Evolutionary conservation across 1,140 invertebrate genomes (phyloP), one percentile per base, ranked within the genome.

Genomic region (Lepidurus apus): DNA sequence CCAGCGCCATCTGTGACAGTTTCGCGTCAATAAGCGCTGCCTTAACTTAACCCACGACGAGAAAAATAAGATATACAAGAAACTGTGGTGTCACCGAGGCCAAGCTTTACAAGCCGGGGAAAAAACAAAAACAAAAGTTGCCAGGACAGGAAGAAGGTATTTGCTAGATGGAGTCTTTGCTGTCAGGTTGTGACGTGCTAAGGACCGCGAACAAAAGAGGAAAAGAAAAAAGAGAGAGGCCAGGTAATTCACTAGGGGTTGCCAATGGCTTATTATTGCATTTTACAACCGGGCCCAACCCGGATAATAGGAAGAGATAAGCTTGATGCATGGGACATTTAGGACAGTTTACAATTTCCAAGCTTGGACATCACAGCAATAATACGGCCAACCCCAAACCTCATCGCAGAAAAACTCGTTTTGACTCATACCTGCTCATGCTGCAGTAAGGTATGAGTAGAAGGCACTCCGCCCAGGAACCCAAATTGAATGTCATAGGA

Each of bases 251-350:
- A 65, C 53, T 21, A 65, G 53, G 53, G 53, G 6, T 65, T 65
- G 53, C 17, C 53, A 65, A 65, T 65, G 53, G 53, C 53, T 65
- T 65, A 65, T 7, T 65, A n/a, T 65, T 21, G 17, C 17, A n/a
- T 65, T 47, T 65, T 65, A 65, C 13, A 65, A 17, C 53, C 53
- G 17, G 53, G 53, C 9, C 21, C 53, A 65, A 21, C 13, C 53
- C 53, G 53, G 53, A 65, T 65, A 65, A 21, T 65, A 65, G 21
- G 53, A 65, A 17, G 17, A n/a, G 53, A 65, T 65, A 65, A 65
- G 53, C 53, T 65, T 65, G 53, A 65, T 65, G 53, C 53, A 65
- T 65, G 53, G 21, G 53, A 65, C 53, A 65, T 65, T 65, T 65
- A 65, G 53, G n/a, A 65, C 53, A 65, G 8, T 65, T 65, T 17